Base-by-base conservation (phyloP, 1,140 invertebrate species). In the Apis mellifera region DNA sequence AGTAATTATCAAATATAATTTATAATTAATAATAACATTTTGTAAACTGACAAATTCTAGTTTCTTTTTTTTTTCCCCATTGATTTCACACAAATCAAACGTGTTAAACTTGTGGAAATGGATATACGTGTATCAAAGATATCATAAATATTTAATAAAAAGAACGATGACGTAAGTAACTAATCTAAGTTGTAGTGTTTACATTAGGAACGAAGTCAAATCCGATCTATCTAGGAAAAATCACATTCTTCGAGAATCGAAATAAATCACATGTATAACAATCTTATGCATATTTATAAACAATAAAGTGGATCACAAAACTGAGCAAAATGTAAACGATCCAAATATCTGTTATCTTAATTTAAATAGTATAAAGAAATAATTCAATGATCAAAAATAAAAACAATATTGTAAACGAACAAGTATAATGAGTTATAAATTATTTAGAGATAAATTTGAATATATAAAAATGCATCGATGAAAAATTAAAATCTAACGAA, bases 81-180 rank as follows among this genome's bases (percentile, higher is more conserved):
- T 4, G 57, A 59, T 59, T 59, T 59, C n/a, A 4, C 23, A 17
- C 19, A 42, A 78, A 21, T 2, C 12, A 21, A 78, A 15, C 66
- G 9, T n/a, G 60, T 52, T 15, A n/a, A 13, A 13, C 1, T 7
- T 9, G 17, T 17, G 23, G n/a, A 62, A 60, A 71, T 62, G 23
- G 2, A 71, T 8, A 19, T 32, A 23, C 54, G 26, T 32, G 11
- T 23, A 21, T 23, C 32, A 19, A 21, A 17, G 55, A 68, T 68
- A 59, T 59, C 17, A 48, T 9, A 32, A 81, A 76, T 81, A 76
- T 68, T 60, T 76, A 54, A 32, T 68, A 75, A 68, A 76, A 59
- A 59, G 62, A 9, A 62, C 62, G 62, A 54, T 66, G 42, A 59
- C 57, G 54, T 52, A 74, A 59, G 32, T 42, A 17, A 52, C 55